Base-by-base conservation (phyloP, 2,797 vertebrate species). In the Protonibea diacanthus region DNA sequence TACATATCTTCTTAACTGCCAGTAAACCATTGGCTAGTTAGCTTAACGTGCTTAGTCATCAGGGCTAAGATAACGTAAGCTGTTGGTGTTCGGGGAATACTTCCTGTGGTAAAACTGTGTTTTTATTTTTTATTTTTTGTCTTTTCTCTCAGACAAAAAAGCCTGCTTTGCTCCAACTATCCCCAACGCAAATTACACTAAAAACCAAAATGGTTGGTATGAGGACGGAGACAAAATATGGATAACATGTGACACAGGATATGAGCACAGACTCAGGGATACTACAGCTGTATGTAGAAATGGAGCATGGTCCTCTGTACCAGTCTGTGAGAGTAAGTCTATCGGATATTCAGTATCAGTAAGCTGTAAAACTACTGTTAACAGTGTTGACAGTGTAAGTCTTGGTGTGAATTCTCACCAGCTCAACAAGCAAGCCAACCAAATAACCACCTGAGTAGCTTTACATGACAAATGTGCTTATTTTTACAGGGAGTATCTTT, bases 281-380 rank as follows among this genome's bases (percentile, higher is more conserved):
- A 1, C 1, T 0, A 59, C 51, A 2, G 33, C 7, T 0, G 0
- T 0, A 1, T 95, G 94, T 58, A 0, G 0, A 0, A 72, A 84
- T 56, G 92, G 89, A 70, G 0, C 0, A 1, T 94, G 93, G 93
- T 1, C 2, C 3, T 3, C 6, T 25, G 3, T 71, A 13, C 88
- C 81, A 2, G n/a, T 66, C 48, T 94, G 93, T 83, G 27, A 80
- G 29, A 78, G 91, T 93, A 75, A 87, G 91, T 89, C 17, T 51
- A 40, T 57, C 23, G 7, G 1, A 62, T 64, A 10, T 66, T 18
- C 48, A 42, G 9, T 5, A 49, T 44, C 17, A 61, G 25, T 61
- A 2, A 20, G 0, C 18, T 42, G 10, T n/a, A 25, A 72, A 59
- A 55, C n/a, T 13, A 48, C n/a, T 13, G 45, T 47, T 2, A 21